Conservation (phyloP, 2,888 invertebrate genomes). For the Erannis defoliaria region DNA sequence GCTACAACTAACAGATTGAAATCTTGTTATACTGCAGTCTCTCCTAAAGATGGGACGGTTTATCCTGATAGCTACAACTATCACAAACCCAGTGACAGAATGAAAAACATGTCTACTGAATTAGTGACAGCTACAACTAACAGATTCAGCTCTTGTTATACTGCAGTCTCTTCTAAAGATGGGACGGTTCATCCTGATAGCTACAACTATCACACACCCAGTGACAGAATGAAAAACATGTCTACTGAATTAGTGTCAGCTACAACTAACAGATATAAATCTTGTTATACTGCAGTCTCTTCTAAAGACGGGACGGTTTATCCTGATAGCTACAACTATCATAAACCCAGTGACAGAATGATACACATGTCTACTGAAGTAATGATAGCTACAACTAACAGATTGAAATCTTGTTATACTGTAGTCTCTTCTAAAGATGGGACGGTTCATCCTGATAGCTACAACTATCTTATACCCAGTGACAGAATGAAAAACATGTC, state of each 20-base stretch:
- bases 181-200: background rate
- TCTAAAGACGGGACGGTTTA: background rate
- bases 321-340: too few relatives aligned
- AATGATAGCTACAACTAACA: constrained; percentile 7
- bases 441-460: too few relatives aligned
- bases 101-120: constrained; percentile 43
- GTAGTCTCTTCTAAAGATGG: constrained; percentile 19
- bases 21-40: background rate
- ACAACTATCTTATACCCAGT: too few relatives aligned
- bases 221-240: constrained; percentile 31
- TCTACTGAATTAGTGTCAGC: constrained; percentile 31
- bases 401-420: background rate
- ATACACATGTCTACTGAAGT: constrained; percentile 6
- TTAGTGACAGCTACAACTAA: constrained; percentile 36
- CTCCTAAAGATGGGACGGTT: background rate
- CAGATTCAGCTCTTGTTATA: background rate
- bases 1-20: constrained; percentile 21
- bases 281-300: constrained; percentile 14
- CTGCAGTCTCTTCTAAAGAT: background rate
- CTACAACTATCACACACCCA: constrained; percentile 27
- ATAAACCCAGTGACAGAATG: constrained; percentile 4
- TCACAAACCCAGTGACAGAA: constrained; percentile 39
- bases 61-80: constrained; percentile 3
- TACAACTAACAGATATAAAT: constrained; percentile 14
- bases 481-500: background rate